Evolutionary conservation across 2,888 invertebrate genomes (phyloP).

Genomic region (Callimorpha dominula): DNA sequence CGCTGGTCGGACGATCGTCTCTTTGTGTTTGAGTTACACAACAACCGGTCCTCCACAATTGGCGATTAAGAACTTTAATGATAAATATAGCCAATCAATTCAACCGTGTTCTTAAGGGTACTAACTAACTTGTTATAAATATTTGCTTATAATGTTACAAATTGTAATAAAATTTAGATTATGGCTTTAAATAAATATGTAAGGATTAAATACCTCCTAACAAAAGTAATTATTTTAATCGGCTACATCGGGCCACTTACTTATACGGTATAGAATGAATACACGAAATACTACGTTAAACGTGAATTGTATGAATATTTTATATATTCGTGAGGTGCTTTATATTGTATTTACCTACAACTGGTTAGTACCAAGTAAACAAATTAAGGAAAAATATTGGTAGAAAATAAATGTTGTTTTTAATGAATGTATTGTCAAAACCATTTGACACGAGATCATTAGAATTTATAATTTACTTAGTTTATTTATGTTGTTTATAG

Average conservation of each 20-base stretch:
- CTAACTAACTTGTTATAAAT: background rate
- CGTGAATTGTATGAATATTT: background rate
- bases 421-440: background rate
- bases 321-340: background rate
- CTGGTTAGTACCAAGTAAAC: background rate
- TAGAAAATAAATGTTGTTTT: background rate
- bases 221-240: background rate
- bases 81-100: background rate
- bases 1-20: no score
- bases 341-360: background rate
- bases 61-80: background rate
- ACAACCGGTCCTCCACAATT: background rate
- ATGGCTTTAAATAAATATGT: constrained; percentile 1
- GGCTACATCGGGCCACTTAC: background rate
- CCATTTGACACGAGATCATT: background rate
- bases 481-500: background rate
- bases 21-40: no score
- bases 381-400: background rate
- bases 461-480: background rate
- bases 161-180: constrained; percentile 1
- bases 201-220: background rate
- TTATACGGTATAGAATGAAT: background rate
- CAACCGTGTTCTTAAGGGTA: background rate
- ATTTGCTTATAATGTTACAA: background rate
- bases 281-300: background rate